Evolutionary conservation across 2,113 vertebrate genomes (phyloP), one percentile per base, ranked within the genome.

Genomic region (Chaetodon trifascialis): DNA sequence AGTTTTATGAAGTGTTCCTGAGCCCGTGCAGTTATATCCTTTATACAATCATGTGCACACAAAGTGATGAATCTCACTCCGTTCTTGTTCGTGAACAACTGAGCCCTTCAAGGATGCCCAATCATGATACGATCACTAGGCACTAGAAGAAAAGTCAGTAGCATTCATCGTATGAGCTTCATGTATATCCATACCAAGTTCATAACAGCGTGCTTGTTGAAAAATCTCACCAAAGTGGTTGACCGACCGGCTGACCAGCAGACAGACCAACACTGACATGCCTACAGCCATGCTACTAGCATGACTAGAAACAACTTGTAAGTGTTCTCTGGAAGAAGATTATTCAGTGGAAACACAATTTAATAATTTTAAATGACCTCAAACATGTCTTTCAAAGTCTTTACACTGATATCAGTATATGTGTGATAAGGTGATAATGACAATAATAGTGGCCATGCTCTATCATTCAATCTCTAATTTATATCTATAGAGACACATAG

Each of bases 391-490:
- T 42, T 52, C 7, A 40, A 49, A 21, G 12, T 51, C 2, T 56
- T 36, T 15, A 23, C 0, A 2, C 11, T 58, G 4, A 49, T 51
- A 38, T 1, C 6, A 9, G 34, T 36, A 52, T 40, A 51, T 63
- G n/a, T 77, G 30, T 55, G 47, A 67, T 76, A 23, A 67, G 34
- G 25, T 14, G 44, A 52, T 52, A 58, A 58, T 30, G 63, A 7
- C 19, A 51, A 47, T 38, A 59, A 52, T 36, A 64, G 19, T 11
- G 7, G 21, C 46, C 10, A 25, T 38, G 51, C 0, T 67, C 36
- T 21, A 60, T 63, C 19, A 49, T 11, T 36, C 0, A 0, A 16
- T 40, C 40, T 58, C 11, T 52, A 12, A 52, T 79, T 75, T 71
- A 46, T 42, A 73, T 10, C 42, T 70, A 42, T 54, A 59, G 11